A percentile compares a stretch with the other conserved stretches of the same genome.
Conservation (phyloP, 2,888 invertebrate genomes). For the Trypoxylon attenuatum region DNA sequence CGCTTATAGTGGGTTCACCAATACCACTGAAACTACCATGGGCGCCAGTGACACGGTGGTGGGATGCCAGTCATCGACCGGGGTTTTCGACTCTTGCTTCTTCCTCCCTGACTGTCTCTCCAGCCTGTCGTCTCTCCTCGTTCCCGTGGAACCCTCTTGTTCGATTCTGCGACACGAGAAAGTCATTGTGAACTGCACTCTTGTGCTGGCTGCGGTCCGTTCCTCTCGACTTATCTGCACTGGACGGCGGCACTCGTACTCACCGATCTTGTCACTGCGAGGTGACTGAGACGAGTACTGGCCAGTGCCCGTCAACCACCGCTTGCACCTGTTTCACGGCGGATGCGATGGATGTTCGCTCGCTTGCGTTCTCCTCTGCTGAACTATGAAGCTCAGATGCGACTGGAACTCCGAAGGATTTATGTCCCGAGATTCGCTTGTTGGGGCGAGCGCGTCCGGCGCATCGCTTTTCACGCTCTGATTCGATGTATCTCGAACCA, state of each 20-base stretch:
- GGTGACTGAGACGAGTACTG: no score
- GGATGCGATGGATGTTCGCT: no score
- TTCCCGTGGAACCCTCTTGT: conserved; percentile 1
- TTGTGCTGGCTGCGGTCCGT: conserved; percentile 47
- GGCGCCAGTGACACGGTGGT: no score
- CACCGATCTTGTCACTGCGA: no score
- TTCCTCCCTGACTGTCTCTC: not conserved
- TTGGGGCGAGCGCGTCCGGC: not conserved
- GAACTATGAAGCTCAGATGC: not conserved
- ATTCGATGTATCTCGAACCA: not conserved
- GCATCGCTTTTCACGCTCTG: not conserved
- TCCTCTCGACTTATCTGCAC: conserved; percentile 51
- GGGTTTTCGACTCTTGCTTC: no score
- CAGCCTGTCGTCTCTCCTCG: not conserved
- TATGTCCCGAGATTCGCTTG: not conserved
- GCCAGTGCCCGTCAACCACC: no score
- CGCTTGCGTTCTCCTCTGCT: not conserved
- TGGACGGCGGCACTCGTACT: no score
- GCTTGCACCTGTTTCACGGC: no score
- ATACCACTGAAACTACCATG: no score
- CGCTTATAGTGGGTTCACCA: no score
- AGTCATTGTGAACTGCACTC: conserved; percentile 50
- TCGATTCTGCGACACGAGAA: conserved; percentile 42
- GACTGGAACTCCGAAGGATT: not conserved
- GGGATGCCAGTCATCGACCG: no score